Evolutionary conservation across 2,888 invertebrate genomes (phyloP), one percentile per base, ranked within the genome.

Genomic region (Branchinecta sandiegonensis): DNA sequence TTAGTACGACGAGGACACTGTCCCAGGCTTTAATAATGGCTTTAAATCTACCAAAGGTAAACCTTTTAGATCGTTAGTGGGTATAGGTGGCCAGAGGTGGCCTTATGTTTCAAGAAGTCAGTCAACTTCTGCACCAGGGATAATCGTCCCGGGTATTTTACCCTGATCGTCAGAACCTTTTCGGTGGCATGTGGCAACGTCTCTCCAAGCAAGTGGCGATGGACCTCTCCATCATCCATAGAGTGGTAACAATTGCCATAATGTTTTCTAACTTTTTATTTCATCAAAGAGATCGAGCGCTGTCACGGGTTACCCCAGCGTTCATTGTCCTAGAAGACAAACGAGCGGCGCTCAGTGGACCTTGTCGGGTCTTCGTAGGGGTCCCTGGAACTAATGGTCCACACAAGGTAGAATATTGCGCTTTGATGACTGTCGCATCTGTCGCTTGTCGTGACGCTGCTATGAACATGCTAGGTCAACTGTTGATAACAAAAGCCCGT

Each of bases 231-330:
- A 37, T 37, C 37, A 37, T 37, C 37, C 37, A 37, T 37, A 37
- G 37, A 37, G 37, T 37, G 37, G 56, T 17, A 56, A 56, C 56
- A 56, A 56, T 14, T 56, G 10, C 10, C 56, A 56, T 14, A 56
- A 56, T 56, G 8, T 56, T 56, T 56, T 56, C 56, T 56, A 56
- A 56, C 56, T 56, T 56, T 56, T 56, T 56, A 56, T 56, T 14
- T 56, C 56, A 17, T 56, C 56, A 56, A 56, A 14, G 56, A 56
- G 56, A 56, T 56, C 56, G 14, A 56, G 17, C 56, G 17, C n/a
- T 56, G 56, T 56, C 56, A 56, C n/a, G 17, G 14, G 14, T 14
- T 56, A 17, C 56, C 17, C 56, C 17, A n/a, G 56, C 17, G 14
- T 14, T 17, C 17, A 9, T 56, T 56, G 56, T 56, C 17, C 14